Evolutionary conservation across 1,140 invertebrate genomes (phyloP), one percentile per base, ranked within the genome.

Genomic region (Drosophila repleta): DNA sequence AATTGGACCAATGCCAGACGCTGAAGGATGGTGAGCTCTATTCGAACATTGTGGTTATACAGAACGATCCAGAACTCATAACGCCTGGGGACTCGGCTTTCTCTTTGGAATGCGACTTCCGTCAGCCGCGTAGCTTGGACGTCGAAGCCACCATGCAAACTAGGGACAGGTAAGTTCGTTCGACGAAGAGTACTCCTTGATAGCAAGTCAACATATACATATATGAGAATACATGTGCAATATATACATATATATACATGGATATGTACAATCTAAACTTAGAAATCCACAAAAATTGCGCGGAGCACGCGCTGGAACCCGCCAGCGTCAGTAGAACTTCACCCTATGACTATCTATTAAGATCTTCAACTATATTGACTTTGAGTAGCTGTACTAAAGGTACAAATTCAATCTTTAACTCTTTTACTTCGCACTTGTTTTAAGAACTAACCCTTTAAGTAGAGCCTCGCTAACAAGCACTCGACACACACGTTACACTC

Each of bases 21-120:
- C 82, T 92, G 56, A 92, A 94, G 92, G 91, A 93, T 15, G 92
- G 92, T 3, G 92, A 94, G 26, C 92, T 93, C 0, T 94, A 93
- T 79, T 93, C 92, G 1, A 94, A 94, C 65, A 92, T 93, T 13
- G 87, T 94, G 26, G 92, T 95, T 10, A 91, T 95, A 15, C 94
- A 95, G 75, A 93, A 94, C 68, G 94, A 95, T 82, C 93, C 94
- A 37, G 94, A 94, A 62, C 76, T 95, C 4, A 93, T 95, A 57
- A 94, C 94, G 55, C 94, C 94, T 2, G 94, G 94, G 1, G 94
- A 95, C 84, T 93, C 94, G 7, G 94, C 94, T 45, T 95, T 95
- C 78, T 93, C 92, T 48, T 76, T 95, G 43, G 93, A 94, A 89
- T 95, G 94, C 74, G 93, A 94, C 90, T 94, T 94, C 74, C 92